Base-by-base conservation (phyloP, 2,888 invertebrate genomes). In the Lordiphosa fenestrarum region DNA sequence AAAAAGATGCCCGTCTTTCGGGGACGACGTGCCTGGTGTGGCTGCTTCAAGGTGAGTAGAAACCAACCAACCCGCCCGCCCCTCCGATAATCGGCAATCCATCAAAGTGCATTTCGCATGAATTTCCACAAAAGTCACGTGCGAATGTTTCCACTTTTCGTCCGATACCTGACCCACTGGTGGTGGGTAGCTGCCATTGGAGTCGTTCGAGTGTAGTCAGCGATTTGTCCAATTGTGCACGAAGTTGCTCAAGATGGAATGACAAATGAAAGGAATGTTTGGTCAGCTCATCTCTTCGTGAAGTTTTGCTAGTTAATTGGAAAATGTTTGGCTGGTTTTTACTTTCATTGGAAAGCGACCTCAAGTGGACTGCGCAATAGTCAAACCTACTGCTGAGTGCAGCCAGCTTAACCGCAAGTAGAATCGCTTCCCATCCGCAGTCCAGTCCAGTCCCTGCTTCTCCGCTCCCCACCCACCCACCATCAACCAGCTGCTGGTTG, bases 11-110 rank as follows among this genome's bases (percentile, higher is more conserved):
- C 94, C 88, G 94, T 94, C 23, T 90, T 90, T 64, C 80, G 90
- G 9, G 90, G 94, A 65, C 91, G 92, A 83, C 91, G 93, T 86
- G 90, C 87, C 58, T 92, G 92, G 92, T 96, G 96, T 92, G 95
- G 95, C 84, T 96, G 96, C 87, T 91, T 96, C 70, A 95, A 96
- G 92, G 96, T 95, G 88, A 91, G 90, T 86, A 6, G 6, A 1
- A 19, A 12, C 6, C 6, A 15, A n/a, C n/a, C n/a, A n/a, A n/a
- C n/a, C n/a, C n/a, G n/a, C 25, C n/a, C 37, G 13, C 10, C 4
- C n/a, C 12, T 9, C 13, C 5, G 7, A 39, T 9, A 9, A 19
- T 39, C 39, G 21, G 19, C 6, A 6, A 19, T 15, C n/a, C 39
- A 21, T 39, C 39, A 39, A 39, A 39, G 19, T 39, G 19, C 39